Conservation (phyloP, 53 echinoderm and acorn worm species). For the Antedon mediterranea region DNA sequence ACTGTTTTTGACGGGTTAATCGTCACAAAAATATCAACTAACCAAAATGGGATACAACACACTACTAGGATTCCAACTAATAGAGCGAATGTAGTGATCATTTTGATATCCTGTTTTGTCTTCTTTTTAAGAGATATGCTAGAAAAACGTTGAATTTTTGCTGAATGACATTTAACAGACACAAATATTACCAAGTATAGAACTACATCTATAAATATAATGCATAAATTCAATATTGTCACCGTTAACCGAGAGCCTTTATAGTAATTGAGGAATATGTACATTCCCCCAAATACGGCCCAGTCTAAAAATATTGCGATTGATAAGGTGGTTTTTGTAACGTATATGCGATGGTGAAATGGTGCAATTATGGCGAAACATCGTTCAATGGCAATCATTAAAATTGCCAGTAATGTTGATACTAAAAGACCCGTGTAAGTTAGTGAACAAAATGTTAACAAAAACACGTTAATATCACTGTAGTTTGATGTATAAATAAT, state of each 20-base stretch:
- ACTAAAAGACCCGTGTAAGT: background rate
- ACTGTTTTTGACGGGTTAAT: background rate
- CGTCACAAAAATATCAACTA: background rate
- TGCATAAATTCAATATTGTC: background rate
- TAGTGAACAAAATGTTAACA: background rate
- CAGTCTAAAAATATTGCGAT: background rate
- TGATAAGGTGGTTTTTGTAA: background rate
- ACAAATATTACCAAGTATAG: background rate
- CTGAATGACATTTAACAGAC: background rate
- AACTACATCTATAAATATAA: background rate
- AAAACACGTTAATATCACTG: too few species aligned
- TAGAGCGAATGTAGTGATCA: background rate
- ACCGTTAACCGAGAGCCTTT: background rate
- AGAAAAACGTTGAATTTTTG: background rate
- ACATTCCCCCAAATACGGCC: background rate
- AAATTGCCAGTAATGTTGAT: background rate
- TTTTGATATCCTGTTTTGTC: background rate
- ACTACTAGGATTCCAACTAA: background rate
- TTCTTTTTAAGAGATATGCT: background rate
- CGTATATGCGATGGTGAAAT: background rate
- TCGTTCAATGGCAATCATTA: background rate
- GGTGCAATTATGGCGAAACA: background rate
- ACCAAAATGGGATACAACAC: background rate
- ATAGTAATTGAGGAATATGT: background rate
- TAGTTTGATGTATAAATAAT: too few species aligned